These are phyloP conservation scores for Opisthocomus hoazin DNA, from an alignment of 2,113 vertebrate species.

Conservation along the genomic window DNA sequence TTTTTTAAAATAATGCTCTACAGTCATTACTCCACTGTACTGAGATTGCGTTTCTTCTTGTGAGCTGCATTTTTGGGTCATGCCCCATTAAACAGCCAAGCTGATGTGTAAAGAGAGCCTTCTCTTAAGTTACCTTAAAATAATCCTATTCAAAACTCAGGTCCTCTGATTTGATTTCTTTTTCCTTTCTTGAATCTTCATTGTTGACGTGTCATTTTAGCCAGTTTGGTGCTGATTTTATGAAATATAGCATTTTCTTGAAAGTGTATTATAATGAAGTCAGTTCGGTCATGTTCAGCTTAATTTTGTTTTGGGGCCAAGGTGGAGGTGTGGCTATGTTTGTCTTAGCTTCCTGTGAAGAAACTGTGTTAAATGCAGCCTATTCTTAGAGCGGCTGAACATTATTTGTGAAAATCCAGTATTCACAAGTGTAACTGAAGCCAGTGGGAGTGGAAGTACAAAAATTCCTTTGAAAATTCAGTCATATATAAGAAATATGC, in stretches of 20 bases:
- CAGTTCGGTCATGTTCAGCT: not conserved
- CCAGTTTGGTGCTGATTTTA: not conserved
- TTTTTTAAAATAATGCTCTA: not conserved
- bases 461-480: not conserved
- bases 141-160: too few species aligned
- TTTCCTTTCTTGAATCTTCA: not conserved
- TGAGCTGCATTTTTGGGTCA: not conserved
- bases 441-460: not conserved
- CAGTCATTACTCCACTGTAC: not conserved
- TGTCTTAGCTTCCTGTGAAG: not conserved
- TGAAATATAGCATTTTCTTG: not conserved
- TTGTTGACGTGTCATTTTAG: too few species aligned
- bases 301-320: not conserved
- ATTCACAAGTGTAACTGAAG: not conserved
- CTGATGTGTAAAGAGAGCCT: not conserved
- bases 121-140: not conserved
- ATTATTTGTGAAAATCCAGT: not conserved
- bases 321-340: not conserved
- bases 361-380: not conserved
- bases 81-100: not conserved
- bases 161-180: not conserved
- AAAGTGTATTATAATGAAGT: not conserved
- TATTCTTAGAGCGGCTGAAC: not conserved
- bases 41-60: not conserved
- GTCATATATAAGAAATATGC: not conserved